These are phyloP conservation scores for Paracyclopina nana DNA, from an alignment of 1,140 invertebrate species.

Conservation along the genomic window DNA sequence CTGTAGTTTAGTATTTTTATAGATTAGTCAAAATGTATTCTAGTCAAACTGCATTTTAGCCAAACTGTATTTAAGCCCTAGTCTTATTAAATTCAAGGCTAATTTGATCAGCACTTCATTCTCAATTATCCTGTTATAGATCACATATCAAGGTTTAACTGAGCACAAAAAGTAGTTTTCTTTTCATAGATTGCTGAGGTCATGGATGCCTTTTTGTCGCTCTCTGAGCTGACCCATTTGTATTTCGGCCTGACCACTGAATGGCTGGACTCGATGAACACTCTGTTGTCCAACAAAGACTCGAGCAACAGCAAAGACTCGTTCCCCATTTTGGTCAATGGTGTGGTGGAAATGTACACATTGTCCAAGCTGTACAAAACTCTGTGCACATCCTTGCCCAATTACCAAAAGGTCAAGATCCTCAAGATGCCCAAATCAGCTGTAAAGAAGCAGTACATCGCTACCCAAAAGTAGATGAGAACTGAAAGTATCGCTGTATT, in stretches of 20 bases:
- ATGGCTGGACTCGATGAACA: conserved; percentile 14
- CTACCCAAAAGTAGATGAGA: no score
- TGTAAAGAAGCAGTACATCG: conserved; percentile 10
- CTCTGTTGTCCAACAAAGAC: not conserved
- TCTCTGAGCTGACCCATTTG: conserved; percentile 8
- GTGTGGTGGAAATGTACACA: conserved; percentile 12
- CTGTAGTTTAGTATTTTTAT: no score
- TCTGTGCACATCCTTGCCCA: conserved; percentile 3
- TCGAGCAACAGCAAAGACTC: not conserved
- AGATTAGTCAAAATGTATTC: no score
- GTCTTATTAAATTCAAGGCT: no score
- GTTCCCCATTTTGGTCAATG: conserved; percentile 14
- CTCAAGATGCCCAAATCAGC: conserved; percentile 11
- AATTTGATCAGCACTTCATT: no score
- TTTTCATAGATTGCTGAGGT: no score
- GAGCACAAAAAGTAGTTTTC: no score
- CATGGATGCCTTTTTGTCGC: conserved; percentile 3
- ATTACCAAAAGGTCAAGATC: conserved; percentile 12
- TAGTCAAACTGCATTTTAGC: no score
- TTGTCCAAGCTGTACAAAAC: conserved; percentile 9
- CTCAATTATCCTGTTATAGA: no score
- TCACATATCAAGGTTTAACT: no score
- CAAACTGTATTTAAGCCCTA: no score
- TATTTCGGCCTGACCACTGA: conserved; percentile 13
- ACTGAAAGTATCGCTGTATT: no score